A percentile compares a stretch with the other conserved stretches of the same genome.
These are phyloP conservation scores for Papilio protenor DNA, from an alignment of 2,888 invertebrate genomes.

Conservation along the genomic window DNA sequence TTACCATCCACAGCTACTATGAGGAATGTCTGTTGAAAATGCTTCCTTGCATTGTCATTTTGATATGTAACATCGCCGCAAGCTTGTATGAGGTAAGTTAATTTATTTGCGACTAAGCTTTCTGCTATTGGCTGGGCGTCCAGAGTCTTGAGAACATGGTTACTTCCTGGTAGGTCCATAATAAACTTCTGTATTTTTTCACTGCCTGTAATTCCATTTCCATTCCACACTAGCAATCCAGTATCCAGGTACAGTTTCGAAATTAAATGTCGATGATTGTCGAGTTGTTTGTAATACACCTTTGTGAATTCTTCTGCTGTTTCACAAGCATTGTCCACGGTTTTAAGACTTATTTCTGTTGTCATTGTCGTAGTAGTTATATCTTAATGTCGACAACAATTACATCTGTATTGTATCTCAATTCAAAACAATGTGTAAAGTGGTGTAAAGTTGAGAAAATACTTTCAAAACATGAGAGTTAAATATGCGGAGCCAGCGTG, in stretches of 20 bases:
- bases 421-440: constrained; percentile 1
- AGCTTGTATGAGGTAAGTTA: constrained; percentile 92
- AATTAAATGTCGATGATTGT: constrained; percentile 93
- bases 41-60: constrained; percentile 82
- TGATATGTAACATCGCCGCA: constrained; percentile 92
- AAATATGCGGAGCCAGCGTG: not conserved
- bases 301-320: constrained; percentile 95
- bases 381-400: not conserved
- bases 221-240: constrained; percentile 96
- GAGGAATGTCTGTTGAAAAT: constrained; percentile 94
- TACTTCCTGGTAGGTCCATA: constrained; percentile 91
- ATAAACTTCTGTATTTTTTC: constrained; percentile 94
- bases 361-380: constrained; percentile 54
- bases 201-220: constrained; percentile 91
- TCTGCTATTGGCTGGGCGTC: constrained; percentile 95
- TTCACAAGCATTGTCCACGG: constrained; percentile 91
- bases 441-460: not conserved
- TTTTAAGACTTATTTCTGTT: constrained; percentile 84
- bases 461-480: not conserved
- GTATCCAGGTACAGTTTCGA: constrained; percentile 92
- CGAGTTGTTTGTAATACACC: constrained; percentile 94
- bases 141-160: constrained; percentile 90
- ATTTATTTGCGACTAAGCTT: constrained; percentile 89
- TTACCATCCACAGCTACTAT: constrained; percentile 94
- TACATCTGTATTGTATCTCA: not conserved